phyloP scores from a whole-genome alignment of 2,888 invertebrate species.

The Trachelus iudaicus region DNA sequence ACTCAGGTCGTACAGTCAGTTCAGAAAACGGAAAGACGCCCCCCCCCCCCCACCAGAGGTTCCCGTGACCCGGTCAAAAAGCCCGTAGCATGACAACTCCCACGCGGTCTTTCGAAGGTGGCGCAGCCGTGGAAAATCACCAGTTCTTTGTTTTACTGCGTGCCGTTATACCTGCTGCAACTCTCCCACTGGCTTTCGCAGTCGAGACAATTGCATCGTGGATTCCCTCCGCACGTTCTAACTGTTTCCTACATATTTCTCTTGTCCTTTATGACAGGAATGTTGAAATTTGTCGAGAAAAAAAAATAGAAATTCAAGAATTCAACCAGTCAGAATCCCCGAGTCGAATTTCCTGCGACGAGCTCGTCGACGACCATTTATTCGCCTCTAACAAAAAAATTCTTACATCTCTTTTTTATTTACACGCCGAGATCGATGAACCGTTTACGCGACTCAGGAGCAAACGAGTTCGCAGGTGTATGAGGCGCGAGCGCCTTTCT shows the following conservation, averaged over 20 bases:
- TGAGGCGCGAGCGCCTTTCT: not conserved
- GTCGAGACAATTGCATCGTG: constrained; percentile 2
- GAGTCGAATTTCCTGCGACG: not conserved
- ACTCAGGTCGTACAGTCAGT: not conserved
- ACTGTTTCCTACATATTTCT: not conserved
- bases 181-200: constrained; percentile 41
- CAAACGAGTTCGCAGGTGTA: not conserved
- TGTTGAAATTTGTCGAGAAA: not conserved
- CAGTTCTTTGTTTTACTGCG: constrained; percentile 41
- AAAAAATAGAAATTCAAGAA: not conserved
- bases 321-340: not conserved
- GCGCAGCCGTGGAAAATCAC: constrained; percentile 38
- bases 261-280: not conserved
- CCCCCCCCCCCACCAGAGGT: not conserved
- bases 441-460: not conserved
- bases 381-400: not conserved
- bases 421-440: not conserved
- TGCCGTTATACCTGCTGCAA: constrained; percentile 37
- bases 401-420: not conserved
- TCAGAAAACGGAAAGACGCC: not conserved
- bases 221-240: not conserved
- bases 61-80: not conserved
- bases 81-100: constrained; percentile 29
- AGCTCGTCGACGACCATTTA: not conserved
- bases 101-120: constrained; percentile 38